A percentile compares a stretch with the other conserved stretches of the same genome.
Evolutionary conservation across 2,888 invertebrate genomes (phyloP).

Genomic region (Sphaerophoria taeniata): DNA sequence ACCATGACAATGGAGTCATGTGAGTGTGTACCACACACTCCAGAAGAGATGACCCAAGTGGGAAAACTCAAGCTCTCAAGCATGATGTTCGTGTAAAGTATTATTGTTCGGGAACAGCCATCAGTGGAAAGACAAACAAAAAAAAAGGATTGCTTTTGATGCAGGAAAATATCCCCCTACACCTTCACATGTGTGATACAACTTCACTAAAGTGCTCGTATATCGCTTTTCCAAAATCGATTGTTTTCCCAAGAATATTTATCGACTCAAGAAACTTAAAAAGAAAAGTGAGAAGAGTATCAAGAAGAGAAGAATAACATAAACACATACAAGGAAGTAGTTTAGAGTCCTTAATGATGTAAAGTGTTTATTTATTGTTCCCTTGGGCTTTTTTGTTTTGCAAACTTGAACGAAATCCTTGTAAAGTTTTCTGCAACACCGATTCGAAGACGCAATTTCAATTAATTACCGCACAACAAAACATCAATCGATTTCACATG

Average conservation of each 20-base stretch:
- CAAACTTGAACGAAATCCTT: conserved; percentile 28
- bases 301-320: background rate
- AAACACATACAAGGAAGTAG: conserved; percentile 12
- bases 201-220: background rate
- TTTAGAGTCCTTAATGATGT: conserved; percentile 38
- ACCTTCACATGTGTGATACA: background rate
- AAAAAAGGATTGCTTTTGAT: conserved; percentile 26
- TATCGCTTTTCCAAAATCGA: conserved; percentile 38
- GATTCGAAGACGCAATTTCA: conserved; percentile 48
- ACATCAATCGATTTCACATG: conserved; percentile 36
- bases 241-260: conserved; percentile 54
- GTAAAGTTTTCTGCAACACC: conserved; percentile 15
- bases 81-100: conserved; percentile 36
- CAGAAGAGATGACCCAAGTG: conserved; percentile 41
- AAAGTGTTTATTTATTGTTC: conserved; percentile 59
- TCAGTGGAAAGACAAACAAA: background rate
- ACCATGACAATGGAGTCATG: conserved; percentile 41
- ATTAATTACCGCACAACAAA: conserved; percentile 61
- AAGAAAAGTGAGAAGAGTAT: background rate
- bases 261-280: conserved; percentile 17
- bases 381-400: conserved; percentile 43
- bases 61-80: conserved; percentile 19
- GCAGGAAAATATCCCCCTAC: background rate
- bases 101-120: conserved; percentile 12
- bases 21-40: conserved; percentile 34